Base-by-base conservation (phyloP, 2,888 invertebrate genomes). In the Scaptomyza cyrtandrae region DNA sequence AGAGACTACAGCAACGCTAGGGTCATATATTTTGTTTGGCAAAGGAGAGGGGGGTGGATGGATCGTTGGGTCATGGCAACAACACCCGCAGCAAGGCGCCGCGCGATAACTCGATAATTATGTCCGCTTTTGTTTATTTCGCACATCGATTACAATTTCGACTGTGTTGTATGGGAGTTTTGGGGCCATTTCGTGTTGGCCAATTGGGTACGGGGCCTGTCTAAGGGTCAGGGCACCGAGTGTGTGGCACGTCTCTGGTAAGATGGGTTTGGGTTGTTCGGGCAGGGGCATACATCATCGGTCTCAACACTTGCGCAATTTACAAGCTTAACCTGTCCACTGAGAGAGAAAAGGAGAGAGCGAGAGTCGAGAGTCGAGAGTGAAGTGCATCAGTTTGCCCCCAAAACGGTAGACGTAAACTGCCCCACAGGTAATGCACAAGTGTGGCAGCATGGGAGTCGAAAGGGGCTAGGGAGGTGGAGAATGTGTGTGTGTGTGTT, bases 101-200 rank as follows among this genome's bases (percentile, higher is more conserved):
- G 90, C 90, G 90, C 91, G 91, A 92, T 92, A 92, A 92, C 92
- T 91, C 90, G 92, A 91, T 92, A 92, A 92, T 92, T 92, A 92
- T 92, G 91, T 91, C 90, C 91, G 91, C 89, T 91, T 91, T 91
- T 91, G 90, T 91, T 91, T 92, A 92, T 91, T 91, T 90, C 90
- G 82, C 89, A 91, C 91, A 91, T 92, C 90, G 91, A 91, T 91
- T 92, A 91, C 91, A 90, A 90, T 89, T 90, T 87, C 89, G 87
- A 77, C 72, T 78, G 14, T 39, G 39, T 39, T 74, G 66, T 75
- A 54, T 53, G 53, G n/a, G 27, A 27, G 33, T 45, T 58, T 70
- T 60, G 59, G 39, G 64, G 61, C 59, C 78, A 80, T 79, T 82
- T 71, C 46, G 72, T 41, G 9, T 60, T 61, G 64, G 60, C 62